Percentiles rank a stretch among this genome's conserved stretches.
Evolutionary conservation across 1,140 invertebrate species (phyloP).

Genomic region (Zelostemma sp.): DNA sequence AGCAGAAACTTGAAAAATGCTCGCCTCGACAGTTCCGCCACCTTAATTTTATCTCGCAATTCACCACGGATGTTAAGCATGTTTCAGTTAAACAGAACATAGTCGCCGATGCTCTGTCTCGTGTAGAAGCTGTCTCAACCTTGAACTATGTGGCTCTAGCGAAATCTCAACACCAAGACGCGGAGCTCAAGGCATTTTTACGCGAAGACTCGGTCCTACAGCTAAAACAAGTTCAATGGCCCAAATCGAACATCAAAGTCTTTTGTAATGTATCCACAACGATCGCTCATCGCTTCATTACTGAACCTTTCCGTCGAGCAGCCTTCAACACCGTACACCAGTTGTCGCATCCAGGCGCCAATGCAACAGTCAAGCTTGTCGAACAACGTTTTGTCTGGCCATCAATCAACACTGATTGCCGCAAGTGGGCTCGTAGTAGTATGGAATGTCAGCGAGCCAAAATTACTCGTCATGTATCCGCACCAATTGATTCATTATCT

Average conservation of each 20-base stretch:
- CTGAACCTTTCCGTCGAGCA: slow-evolving; percentile 8
- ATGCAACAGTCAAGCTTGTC: slow-evolving; percentile 8
- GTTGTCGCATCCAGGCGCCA: slow-evolving; percentile 11
- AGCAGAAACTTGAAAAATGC: slow-evolving; percentile 43
- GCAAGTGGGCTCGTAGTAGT: slow-evolving; percentile 15
- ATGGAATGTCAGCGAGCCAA: slow-evolving; percentile 22
- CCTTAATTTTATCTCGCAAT: slow-evolving; percentile 54
- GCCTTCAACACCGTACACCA: slow-evolving; percentile 10
- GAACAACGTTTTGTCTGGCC: slow-evolving; percentile 25
- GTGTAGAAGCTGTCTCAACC: slow-evolving; percentile 30
- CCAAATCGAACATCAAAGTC: neutral
- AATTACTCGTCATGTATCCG: slow-evolving; percentile 11
- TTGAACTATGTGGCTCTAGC: neutral
- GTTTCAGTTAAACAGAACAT: slow-evolving; percentile 53
- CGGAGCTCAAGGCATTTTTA: neutral
- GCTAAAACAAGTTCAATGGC: neutral
- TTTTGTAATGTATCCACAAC: slow-evolving; percentile 14
- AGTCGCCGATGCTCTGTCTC: slow-evolving; percentile 52
- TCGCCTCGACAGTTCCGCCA: slow-evolving; percentile 51
- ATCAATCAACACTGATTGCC: slow-evolving; percentile 11
- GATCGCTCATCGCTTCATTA: slow-evolving; percentile 18
- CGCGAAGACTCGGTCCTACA: neutral
- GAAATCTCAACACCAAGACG: neutral
- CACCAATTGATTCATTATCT: neutral
- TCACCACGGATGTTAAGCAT: slow-evolving; percentile 57